Conservation (phyloP, 2,797 vertebrate genomes). For the Girardinus metallicus region DNA sequence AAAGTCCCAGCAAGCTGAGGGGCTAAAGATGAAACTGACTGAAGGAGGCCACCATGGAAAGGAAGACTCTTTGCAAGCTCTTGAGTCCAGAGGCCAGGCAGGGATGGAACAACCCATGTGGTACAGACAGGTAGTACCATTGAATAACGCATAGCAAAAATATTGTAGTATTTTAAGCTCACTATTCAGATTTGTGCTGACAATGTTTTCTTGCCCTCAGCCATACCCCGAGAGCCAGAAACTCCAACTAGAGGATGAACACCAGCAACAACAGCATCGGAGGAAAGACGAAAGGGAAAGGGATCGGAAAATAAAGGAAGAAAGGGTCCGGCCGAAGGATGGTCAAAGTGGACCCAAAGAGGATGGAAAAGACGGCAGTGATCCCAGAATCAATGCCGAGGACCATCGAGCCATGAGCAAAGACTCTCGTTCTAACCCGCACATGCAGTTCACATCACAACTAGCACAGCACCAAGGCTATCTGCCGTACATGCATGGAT, state of each 20-base stretch:
- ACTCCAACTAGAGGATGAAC: constrained; percentile 73
- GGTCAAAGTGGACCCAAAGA: constrained; percentile 84
- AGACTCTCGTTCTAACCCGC: constrained; percentile 89
- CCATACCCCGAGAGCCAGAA: constrained; percentile 89
- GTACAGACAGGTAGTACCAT: constrained; percentile 90
- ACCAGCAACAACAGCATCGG: constrained; percentile 82
- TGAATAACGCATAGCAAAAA: constrained; percentile 16
- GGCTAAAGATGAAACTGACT: constrained; percentile 92
- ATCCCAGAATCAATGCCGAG: constrained; percentile 86
- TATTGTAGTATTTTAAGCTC: not conserved
- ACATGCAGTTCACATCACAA: constrained; percentile 92
- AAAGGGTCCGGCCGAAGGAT: constrained; percentile 89
- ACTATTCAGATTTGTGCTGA: constrained; percentile 59
- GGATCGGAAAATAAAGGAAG: constrained; percentile 91
- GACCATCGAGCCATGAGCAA: constrained; percentile 89
- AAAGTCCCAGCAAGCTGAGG: constrained; percentile 89
- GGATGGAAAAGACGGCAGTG: constrained; percentile 87
- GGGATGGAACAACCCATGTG: constrained; percentile 93
- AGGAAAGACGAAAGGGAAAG: constrained; percentile 89
- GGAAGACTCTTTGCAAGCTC: constrained; percentile 88
- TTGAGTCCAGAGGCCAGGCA: constrained; percentile 86
- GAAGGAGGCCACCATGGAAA: constrained; percentile 90
- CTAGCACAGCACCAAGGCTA: constrained; percentile 95
- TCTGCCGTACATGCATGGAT: constrained; percentile 95
- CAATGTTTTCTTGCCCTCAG: constrained; percentile 80